A percentile compares a stretch with the other conserved stretches of the same genome.
These are phyloP conservation scores for Maccullochella peelii DNA, from an alignment of 2,113 vertebrate genomes.

Conservation along the genomic window DNA sequence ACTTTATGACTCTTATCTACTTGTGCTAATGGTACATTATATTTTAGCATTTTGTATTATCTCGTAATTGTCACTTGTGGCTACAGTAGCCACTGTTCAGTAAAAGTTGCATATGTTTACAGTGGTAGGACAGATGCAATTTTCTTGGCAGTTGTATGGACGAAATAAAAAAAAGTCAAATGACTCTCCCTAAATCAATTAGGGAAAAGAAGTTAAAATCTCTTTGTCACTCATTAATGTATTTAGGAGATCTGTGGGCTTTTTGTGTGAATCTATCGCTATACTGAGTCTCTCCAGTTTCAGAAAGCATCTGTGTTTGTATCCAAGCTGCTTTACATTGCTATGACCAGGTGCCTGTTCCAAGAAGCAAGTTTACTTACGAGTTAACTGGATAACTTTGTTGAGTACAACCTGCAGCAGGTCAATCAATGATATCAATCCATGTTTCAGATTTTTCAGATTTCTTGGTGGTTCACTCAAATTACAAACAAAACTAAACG, in stretches of 20 bases:
- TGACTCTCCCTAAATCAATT: not conserved
- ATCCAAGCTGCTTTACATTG: conserved; percentile 35
- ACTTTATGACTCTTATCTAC: not conserved
- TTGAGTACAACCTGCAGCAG: conserved; percentile 10
- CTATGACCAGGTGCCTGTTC: conserved; percentile 25
- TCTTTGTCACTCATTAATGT: not conserved
- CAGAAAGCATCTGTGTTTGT: conserved; percentile 28
- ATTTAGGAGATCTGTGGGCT: not conserved
- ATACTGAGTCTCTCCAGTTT: not conserved
- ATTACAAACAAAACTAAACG: not conserved
- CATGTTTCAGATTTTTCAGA: not conserved
- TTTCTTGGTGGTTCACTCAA: not conserved
- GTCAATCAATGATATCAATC: not conserved
- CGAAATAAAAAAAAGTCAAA: not conserved
- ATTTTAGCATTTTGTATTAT: not conserved
- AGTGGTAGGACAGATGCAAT: not conserved
- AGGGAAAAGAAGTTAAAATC: not conserved
- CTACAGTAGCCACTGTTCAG: not conserved
- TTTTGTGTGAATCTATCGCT: conserved; percentile 4
- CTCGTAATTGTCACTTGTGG: not conserved
- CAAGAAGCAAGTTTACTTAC: conserved; percentile 15
- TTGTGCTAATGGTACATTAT: not conserved
- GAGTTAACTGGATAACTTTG: conserved; percentile 1
- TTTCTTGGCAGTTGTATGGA: not conserved
- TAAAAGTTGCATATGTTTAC: not conserved